A percentile compares a stretch with the other conserved stretches of the same genome.
Evolutionary conservation across 2,113 vertebrate genomes (phyloP).

Genomic region (Megaceryle torquata): DNA sequence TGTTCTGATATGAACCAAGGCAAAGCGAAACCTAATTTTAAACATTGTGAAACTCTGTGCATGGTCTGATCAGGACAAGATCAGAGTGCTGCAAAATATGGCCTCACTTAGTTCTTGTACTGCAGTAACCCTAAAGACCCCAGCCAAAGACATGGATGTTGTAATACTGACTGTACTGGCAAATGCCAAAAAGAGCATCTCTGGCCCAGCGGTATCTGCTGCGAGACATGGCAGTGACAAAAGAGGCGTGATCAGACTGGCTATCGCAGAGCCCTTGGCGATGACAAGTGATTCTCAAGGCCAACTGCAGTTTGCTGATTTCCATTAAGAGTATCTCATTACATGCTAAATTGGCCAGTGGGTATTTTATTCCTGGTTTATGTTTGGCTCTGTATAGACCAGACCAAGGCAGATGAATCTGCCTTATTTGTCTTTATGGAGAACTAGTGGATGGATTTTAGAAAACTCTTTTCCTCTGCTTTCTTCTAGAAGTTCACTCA

Average conservation of each 20-base stretch:
- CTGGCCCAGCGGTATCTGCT: neutral
- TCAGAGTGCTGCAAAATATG: neutral
- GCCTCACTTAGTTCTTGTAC: neutral
- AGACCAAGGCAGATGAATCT: neutral
- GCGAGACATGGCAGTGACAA: neutral
- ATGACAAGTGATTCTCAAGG: slow-evolving; percentile 21
- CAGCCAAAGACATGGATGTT: neutral
- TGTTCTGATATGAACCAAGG: neutral
- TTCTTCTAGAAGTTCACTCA: neutral
- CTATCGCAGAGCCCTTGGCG: neutral
- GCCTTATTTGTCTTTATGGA: neutral
- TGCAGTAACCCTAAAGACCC: neutral
- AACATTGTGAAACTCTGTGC: neutral
- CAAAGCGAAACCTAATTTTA: neutral
- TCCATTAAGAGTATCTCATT: slow-evolving; percentile 27
- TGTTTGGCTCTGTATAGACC: neutral
- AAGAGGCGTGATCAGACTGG: neutral
- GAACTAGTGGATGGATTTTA: neutral
- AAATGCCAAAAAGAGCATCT: neutral
- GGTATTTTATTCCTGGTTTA: neutral
- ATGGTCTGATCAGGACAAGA: neutral
- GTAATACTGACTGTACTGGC: neutral
- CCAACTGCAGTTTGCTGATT: slow-evolving; percentile 13
- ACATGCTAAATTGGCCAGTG: neutral
- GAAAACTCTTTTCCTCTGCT: neutral